Percentiles rank a stretch among this genome's conserved stretches.
These are phyloP conservation scores for Aulostomus chinensis DNA, from an alignment of 2,797 vertebrate species.

Conservation along the genomic window DNA sequence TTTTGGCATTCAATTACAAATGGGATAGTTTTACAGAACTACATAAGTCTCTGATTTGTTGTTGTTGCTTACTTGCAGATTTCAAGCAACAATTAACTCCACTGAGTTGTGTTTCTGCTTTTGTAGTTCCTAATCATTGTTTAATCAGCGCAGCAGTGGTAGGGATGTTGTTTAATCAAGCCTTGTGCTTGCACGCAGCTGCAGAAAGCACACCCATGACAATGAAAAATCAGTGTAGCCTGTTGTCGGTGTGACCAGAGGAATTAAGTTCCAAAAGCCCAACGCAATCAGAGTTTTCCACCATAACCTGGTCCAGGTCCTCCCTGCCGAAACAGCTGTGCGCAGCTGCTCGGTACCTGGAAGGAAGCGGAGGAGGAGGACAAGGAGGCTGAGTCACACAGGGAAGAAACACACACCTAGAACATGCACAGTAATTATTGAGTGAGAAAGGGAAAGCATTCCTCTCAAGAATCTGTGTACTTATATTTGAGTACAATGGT, in stretches of 20 bases:
- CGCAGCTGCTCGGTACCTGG: conserved; percentile 8
- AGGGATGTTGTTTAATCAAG: conserved; percentile 32
- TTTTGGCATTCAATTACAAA: too few relatives aligned
- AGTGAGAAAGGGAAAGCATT: too few relatives aligned
- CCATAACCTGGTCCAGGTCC: background rate
- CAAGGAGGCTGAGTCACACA: conserved; percentile 10
- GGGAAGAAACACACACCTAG: conserved; percentile 2
- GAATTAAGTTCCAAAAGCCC: conserved; percentile 9
- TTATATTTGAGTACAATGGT: too few relatives aligned
- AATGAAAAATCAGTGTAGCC: conserved; percentile 18
- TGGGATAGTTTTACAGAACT: too few relatives aligned
- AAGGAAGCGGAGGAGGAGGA: conserved; percentile 20
- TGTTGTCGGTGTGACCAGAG: background rate
- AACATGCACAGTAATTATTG: too few relatives aligned
- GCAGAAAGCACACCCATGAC: conserved; percentile 3
- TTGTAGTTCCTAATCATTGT: conserved; percentile 39
- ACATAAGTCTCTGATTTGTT: too few relatives aligned
- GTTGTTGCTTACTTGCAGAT: too few relatives aligned
- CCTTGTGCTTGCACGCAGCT: conserved; percentile 27
- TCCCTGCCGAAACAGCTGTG: conserved; percentile 21
- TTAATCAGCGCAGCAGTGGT: conserved; percentile 38
- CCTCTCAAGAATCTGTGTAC: too few relatives aligned
- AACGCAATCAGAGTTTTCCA: conserved; percentile 9
- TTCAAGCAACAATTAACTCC: conserved; percentile 9
- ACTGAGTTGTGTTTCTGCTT: conserved; percentile 16